Percentiles rank a stretch among this genome's conserved stretches.
Conservation (phyloP, 2,888 invertebrate species). For the Onchidella celtica region DNA sequence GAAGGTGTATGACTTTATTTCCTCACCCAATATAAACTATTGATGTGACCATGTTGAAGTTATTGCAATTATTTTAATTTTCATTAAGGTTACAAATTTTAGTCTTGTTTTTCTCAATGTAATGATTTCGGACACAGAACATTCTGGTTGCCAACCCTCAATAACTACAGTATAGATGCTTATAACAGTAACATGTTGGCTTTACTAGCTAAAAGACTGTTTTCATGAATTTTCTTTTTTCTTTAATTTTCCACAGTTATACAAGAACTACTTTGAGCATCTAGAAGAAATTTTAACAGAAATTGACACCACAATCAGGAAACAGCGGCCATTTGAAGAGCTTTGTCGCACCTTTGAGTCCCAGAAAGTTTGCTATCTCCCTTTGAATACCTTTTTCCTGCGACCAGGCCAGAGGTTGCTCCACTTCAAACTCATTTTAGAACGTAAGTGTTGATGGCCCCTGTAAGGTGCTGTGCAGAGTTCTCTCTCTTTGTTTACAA, state of each 20-base stretch:
- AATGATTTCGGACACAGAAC: too few relatives aligned
- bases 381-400: slow-evolving; percentile 89
- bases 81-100: too few relatives aligned
- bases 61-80: too few relatives aligned
- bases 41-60: too few relatives aligned
- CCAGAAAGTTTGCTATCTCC: slow-evolving; percentile 91
- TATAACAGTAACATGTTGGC: too few relatives aligned
- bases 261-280: slow-evolving; percentile 83
- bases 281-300: slow-evolving; percentile 89
- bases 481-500: not conserved
- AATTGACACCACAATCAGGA: slow-evolving; percentile 89
- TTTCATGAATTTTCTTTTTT: too few relatives aligned
- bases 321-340: slow-evolving; percentile 86
- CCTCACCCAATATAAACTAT: too few relatives aligned
- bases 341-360: slow-evolving; percentile 89
- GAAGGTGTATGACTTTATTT: too few relatives aligned
- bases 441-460: slow-evolving; percentile 84
- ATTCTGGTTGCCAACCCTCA: too few relatives aligned
- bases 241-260: slow-evolving; percentile 75
- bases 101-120: too few relatives aligned
- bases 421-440: slow-evolving; percentile 90
- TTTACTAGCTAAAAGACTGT: too few relatives aligned
- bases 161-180: too few relatives aligned
- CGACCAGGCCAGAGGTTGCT: slow-evolving; percentile 92
- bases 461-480: not conserved